Conservation (phyloP, 1,140 invertebrate genomes). For the Hyphantria cunea region DNA sequence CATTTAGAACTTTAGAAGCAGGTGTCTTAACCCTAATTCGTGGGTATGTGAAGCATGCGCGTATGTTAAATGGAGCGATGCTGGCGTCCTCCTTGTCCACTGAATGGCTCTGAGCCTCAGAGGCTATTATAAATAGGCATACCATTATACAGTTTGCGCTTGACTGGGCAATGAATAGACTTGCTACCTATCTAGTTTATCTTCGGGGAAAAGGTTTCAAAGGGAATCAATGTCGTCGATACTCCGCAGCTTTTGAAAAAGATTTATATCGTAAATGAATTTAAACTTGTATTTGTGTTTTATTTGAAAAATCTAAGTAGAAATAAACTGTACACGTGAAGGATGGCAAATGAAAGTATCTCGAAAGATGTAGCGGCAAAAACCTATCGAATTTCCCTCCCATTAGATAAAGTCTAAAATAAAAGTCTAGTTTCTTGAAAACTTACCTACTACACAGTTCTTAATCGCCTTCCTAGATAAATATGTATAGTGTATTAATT, state of each 20-base stretch:
- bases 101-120: slow-evolving; percentile 49
- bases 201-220: slow-evolving; percentile 19
- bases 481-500: no score
- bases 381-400: no score
- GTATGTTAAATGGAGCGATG: slow-evolving; percentile 61
- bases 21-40: slow-evolving; percentile 22
- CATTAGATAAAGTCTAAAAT: no score
- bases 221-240: slow-evolving; percentile 3
- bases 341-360: no score
- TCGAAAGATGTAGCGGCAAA: no score
- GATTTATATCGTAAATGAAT: no score
- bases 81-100: slow-evolving; percentile 61
- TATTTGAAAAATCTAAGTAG: no score
- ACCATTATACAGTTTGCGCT: slow-evolving; percentile 46
- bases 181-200: slow-evolving; percentile 12
- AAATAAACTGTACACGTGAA: no score
- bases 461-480: no score
- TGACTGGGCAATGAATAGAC: slow-evolving; percentile 43
- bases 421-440: no score
- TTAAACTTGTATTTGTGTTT: no score
- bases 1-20: not conserved
- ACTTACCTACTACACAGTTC: no score
- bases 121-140: slow-evolving; percentile 59
- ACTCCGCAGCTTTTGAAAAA: not conserved
- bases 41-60: slow-evolving; percentile 44